These are phyloP conservation scores for Saccopteryx leptura DNA, from an alignment of 2,113 vertebrate species.

Conservation along the genomic window DNA sequence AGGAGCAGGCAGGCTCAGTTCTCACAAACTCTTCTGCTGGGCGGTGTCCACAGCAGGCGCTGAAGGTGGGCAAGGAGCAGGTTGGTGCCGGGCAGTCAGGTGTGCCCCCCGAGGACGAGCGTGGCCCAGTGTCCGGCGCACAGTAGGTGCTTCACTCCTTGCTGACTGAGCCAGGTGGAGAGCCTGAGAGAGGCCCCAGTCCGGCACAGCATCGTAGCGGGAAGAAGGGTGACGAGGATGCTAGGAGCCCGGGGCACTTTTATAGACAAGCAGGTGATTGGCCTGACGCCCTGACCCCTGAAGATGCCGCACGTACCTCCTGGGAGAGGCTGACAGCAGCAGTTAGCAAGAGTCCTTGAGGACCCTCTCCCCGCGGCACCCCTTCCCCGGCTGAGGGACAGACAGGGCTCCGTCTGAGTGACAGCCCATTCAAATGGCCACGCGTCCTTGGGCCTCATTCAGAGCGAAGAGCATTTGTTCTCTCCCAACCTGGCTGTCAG, in stretches of 20 bases:
- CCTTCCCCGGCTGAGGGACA: not conserved
- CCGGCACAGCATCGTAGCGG: not conserved
- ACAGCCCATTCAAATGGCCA: not conserved
- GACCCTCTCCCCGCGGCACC: fast-evolving
- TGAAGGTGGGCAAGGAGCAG: fast-evolving
- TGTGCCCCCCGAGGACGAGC: not conserved
- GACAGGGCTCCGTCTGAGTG: not conserved
- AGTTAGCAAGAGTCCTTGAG: not conserved
- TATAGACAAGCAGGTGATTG: not conserved
- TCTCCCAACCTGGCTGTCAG: not conserved
- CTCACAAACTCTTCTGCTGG: not conserved
- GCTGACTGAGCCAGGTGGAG: not conserved
- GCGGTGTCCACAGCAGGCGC: not conserved
- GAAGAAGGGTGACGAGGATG: not conserved
- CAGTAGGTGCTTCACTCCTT: not conserved
- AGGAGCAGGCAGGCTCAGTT: not conserved
- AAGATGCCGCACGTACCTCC: not conserved
- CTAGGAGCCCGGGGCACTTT: not conserved
- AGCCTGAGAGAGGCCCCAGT: too few species aligned
- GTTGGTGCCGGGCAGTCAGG: fast-evolving
- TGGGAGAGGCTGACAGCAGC: not conserved
- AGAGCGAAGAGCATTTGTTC: not conserved
- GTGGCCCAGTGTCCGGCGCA: not conserved
- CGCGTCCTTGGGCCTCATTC: not conserved
- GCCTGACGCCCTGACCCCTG: not conserved